Evolutionary conservation across 2,113 vertebrate species (phyloP).

Genomic region (Catharus fuscescens): DNA sequence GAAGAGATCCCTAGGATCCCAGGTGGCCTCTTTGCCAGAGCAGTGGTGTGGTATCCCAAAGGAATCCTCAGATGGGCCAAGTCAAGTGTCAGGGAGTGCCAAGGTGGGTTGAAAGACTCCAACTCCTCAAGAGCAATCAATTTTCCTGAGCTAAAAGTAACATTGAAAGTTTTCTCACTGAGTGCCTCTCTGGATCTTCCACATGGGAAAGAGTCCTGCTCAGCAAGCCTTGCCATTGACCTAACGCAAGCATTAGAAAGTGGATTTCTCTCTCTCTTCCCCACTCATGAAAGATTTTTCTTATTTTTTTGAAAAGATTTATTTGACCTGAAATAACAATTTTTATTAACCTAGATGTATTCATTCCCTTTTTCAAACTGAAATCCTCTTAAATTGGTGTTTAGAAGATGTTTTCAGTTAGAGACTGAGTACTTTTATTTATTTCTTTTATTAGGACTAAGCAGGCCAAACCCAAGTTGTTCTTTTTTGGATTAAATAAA

Average conservation of each 20-base stretch:
- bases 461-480: constrained; percentile 18
- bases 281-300: not conserved
- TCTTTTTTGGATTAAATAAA: constrained; percentile 52
- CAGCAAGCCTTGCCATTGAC: not conserved
- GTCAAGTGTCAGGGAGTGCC: not conserved
- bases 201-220: not conserved
- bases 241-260: not conserved
- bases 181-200: not conserved
- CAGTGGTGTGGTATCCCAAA: fast-evolving
- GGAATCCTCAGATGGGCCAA: fast-evolving
- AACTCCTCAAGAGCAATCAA: not conserved
- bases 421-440: not conserved
- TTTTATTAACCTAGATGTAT: not conserved
- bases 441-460: constrained; percentile 48
- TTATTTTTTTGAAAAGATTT: not conserved
- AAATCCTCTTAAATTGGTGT: not conserved
- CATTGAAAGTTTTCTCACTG: not conserved
- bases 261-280: not conserved
- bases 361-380: not conserved
- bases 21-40: not conserved
- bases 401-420: constrained; percentile 52
- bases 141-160: not conserved
- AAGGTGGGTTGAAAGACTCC: not conserved
- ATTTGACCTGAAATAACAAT: not conserved
- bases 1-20: not conserved